Evolutionary conservation across 2,888 invertebrate genomes (phyloP), one percentile per base, ranked within the genome.

Genomic region (Myopa testacea): DNA sequence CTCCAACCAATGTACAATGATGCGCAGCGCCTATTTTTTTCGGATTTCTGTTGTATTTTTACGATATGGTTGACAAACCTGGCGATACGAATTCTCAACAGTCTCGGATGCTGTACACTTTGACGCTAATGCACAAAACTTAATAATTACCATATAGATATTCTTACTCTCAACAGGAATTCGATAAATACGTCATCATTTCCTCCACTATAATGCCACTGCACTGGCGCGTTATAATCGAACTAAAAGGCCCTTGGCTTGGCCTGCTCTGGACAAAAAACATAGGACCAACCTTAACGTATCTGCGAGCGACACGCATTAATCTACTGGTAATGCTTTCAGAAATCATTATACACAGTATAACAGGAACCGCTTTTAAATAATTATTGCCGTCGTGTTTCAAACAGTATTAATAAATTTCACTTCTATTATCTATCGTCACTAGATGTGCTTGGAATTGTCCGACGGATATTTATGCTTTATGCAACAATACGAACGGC

Each of bases 261-360:
- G 85, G 83, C 4, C 82, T 81, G 71, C 65, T 84, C 12, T 85
- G 84, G 83, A 80, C 82, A 16, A 26, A 26, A 26, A 26, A 26
- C 26, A 26, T 2, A 26, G 26, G 26, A 1, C 26, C 26, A 26
- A 26, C 2, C 26, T 26, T 26, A 26, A 77, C 80, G 7, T 83
- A 82, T 75, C 40, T 52, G 4, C 55, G 62, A n/a, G 10, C 77
- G 0, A 84, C 85, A 58, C 81, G 85, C 0, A 78, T 78, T 10
- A 83, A 85, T 50, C 75, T 88, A 0, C 65, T 87, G 38, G 81
- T 84, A n/a, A 84, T 87, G 6, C 78, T 86, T 5, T 78, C 84
- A 7, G 84, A 85, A 78, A 83, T 85, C 78, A 73, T 84, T 63
- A 83, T 84, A 40, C 81, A 84, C 3, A 83, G 81, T 45, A 80